These are phyloP conservation scores for Ichneumoninae sp. DNA, from an alignment of 2,888 invertebrate genomes.

Conservation along the genomic window DNA sequence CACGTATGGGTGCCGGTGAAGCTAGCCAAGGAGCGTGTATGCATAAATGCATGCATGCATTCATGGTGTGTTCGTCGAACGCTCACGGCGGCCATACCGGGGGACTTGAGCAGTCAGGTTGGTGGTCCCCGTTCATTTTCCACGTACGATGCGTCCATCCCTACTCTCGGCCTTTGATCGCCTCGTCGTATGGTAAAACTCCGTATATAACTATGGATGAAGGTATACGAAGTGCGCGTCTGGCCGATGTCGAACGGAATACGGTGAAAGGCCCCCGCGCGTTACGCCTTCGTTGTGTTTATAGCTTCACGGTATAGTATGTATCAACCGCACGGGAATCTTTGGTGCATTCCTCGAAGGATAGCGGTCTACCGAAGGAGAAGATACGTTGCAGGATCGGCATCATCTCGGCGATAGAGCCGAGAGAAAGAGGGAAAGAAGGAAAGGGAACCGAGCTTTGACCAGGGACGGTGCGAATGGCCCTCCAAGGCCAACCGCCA, in stretches of 20 bases:
- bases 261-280: constrained; percentile 31
- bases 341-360: constrained; percentile 73
- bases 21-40: constrained; percentile 37
- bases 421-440: constrained; percentile 24
- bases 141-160: constrained; percentile 57
- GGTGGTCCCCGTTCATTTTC: constrained; percentile 66
- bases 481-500: constrained; percentile 77
- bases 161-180: constrained; percentile 11
- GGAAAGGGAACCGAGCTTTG: constrained; percentile 51
- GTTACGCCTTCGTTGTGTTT: constrained; percentile 28
- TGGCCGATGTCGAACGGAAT: constrained; percentile 27
- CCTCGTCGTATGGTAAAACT: constrained; percentile 40
- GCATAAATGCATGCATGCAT: constrained; percentile 50
- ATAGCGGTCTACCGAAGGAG: constrained; percentile 65
- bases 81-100: constrained; percentile 58
- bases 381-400: constrained; percentile 51
- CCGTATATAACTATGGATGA: constrained; percentile 13
- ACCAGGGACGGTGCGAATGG: constrained; percentile 76
- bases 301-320: constrained; percentile 5
- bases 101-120: constrained; percentile 49
- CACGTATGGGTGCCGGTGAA: constrained; percentile 3
- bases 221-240: constrained; percentile 49
- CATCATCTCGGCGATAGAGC: constrained; percentile 33
- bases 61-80: constrained; percentile 65
- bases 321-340: constrained; percentile 38